These are phyloP conservation scores for Troilus luridus DNA, from an alignment of 2,888 invertebrate species.

Conservation along the genomic window DNA sequence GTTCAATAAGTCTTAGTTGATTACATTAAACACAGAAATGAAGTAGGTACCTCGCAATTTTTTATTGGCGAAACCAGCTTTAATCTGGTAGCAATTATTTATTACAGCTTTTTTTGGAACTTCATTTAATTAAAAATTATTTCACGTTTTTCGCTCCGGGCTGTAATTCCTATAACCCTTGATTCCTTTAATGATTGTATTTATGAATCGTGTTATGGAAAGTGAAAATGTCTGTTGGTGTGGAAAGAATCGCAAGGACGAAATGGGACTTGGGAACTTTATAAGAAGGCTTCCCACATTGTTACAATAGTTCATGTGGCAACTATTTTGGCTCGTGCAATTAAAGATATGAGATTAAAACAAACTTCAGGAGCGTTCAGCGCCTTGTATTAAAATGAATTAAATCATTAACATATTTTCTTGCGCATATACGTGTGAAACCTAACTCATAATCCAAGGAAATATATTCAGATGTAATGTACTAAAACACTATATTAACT, in stretches of 20 bases:
- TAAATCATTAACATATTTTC: not conserved
- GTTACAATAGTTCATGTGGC: conserved; percentile 46
- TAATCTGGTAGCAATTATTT: too few relatives aligned
- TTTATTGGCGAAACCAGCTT: too few relatives aligned
- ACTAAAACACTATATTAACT: not conserved
- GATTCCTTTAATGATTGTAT: not conserved
- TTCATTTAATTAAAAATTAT: too few relatives aligned
- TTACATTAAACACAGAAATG: too few relatives aligned
- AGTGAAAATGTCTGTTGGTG: not conserved
- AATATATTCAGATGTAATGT: not conserved
- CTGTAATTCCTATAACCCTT: too few relatives aligned
- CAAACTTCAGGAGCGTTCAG: not conserved
- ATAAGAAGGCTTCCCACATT: conserved; percentile 39
- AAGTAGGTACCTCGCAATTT: too few relatives aligned
- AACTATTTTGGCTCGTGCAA: conserved; percentile 2
- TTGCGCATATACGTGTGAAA: not conserved
- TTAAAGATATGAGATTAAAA: conserved; percentile 14
- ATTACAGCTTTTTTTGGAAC: too few relatives aligned
- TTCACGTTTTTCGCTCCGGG: not conserved
- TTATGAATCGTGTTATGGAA: not conserved
- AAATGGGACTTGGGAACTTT: conserved; percentile 47
- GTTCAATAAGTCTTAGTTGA: too few relatives aligned
- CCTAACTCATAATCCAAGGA: not conserved
- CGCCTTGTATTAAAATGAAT: not conserved
- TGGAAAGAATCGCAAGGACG: conserved; percentile 1